Evolutionary conservation across 2,797 vertebrate species (phyloP).

Genomic region (Rhadinocentrus ornatus): DNA sequence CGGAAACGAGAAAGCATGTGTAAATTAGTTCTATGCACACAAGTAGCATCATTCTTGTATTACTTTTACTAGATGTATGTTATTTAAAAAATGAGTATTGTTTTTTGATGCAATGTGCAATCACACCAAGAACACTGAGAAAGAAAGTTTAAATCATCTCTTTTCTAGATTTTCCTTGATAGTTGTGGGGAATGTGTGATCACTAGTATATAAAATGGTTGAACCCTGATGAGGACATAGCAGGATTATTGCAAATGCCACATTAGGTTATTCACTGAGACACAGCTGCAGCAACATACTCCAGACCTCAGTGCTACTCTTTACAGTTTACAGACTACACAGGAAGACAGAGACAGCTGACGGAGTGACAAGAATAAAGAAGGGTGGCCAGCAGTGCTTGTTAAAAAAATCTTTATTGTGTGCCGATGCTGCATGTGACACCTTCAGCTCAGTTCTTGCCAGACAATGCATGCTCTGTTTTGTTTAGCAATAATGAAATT

Average conservation of each 20-base stretch:
- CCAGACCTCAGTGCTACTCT: not conserved
- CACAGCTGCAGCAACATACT: not conserved
- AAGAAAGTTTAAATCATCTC: no score
- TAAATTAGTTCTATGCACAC: not conserved
- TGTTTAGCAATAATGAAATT: not conserved
- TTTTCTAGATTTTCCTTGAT: not conserved
- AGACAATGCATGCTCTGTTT: not conserved
- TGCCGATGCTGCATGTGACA: not conserved
- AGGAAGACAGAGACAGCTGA: not conserved
- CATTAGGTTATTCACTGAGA: not conserved
- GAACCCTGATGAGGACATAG: not conserved
- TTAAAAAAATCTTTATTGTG: not conserved
- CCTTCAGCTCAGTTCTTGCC: not conserved
- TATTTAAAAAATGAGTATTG: not conserved
- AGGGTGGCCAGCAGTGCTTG: not conserved
- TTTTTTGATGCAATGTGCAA: not conserved
- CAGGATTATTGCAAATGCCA: not conserved
- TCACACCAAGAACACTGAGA: not conserved
- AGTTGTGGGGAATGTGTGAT: not conserved
- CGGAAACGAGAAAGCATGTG: not conserved
- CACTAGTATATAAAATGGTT: not conserved
- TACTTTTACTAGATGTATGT: not conserved
- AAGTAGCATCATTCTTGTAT: not conserved
- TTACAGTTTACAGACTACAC: not conserved
- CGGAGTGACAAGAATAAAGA: not conserved